A percentile compares a stretch with the other conserved stretches of the same genome.
These are phyloP conservation scores for Spheniscus mendiculus DNA, from an alignment of 2,113 vertebrate species.

Conservation along the genomic window DNA sequence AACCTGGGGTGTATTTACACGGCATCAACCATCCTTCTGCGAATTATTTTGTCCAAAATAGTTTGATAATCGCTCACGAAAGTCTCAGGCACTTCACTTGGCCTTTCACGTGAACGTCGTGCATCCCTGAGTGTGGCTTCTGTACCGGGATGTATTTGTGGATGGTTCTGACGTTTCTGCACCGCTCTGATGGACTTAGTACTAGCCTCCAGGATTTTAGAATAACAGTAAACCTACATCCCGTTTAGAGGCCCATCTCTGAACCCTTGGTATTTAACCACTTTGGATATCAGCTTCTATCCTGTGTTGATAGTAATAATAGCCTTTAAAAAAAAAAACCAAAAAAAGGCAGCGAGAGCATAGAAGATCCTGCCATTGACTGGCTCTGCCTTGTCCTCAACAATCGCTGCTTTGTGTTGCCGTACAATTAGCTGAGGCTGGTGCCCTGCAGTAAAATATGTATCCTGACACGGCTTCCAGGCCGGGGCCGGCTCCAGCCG, in stretches of 20 bases:
- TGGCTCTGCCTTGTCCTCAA: slow-evolving; percentile 70
- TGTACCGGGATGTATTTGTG: background rate
- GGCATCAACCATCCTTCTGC: background rate
- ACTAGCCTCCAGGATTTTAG: background rate
- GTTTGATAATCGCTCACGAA: background rate
- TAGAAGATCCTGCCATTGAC: background rate
- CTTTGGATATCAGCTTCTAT: background rate
- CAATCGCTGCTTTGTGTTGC: slow-evolving; percentile 79
- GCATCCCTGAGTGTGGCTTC: background rate
- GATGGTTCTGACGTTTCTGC: background rate
- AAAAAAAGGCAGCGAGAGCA: background rate
- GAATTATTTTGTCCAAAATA: background rate
- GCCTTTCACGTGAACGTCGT: fast-evolving
- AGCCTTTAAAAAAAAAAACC: background rate
- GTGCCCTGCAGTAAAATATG: slow-evolving; percentile 74
- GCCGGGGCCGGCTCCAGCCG: slow-evolving; percentile 44
- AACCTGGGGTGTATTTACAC: background rate
- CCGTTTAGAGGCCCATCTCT: background rate
- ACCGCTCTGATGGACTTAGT: fast-evolving
- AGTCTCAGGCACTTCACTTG: background rate
- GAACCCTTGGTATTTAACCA: slow-evolving; percentile 23
- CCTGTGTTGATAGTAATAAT: background rate
- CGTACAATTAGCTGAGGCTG: slow-evolving; percentile 60
- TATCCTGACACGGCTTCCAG: slow-evolving; percentile 31
- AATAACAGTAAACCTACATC: background rate